Conservation (phyloP, 1,140 invertebrate species). For the Steinernema khuongi region DNA sequence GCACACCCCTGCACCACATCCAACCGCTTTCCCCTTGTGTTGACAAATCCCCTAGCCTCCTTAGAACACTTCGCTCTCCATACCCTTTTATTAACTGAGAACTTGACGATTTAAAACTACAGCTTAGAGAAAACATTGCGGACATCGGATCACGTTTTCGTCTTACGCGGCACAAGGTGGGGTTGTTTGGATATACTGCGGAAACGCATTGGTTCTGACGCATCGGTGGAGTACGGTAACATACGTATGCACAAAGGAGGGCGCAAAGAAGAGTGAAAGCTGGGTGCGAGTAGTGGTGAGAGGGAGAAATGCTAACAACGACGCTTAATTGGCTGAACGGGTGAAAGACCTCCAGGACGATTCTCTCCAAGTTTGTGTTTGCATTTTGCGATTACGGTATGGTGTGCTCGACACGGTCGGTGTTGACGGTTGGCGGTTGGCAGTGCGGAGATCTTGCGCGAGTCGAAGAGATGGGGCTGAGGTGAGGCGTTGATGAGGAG, state of each 20-base stretch:
- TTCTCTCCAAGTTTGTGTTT: not conserved
- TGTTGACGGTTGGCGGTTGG: not conserved
- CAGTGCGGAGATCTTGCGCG: slow-evolving; percentile 14
- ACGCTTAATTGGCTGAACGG: not conserved
- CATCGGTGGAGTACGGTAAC: not conserved
- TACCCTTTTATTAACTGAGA: not conserved
- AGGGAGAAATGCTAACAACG: not conserved
- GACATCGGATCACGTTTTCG: not conserved
- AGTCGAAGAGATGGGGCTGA: not conserved
- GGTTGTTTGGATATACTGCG: slow-evolving; percentile 15
- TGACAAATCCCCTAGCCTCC: too few species aligned
- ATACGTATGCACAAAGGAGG: too few species aligned
- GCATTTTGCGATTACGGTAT: not conserved
- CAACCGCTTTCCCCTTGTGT: too few species aligned
- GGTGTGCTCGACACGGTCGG: not conserved
- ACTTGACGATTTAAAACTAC: not conserved
- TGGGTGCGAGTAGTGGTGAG: not conserved
- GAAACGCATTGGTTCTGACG: not conserved
- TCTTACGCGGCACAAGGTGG: not conserved
- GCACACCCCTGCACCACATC: too few species aligned
- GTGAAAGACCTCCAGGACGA: slow-evolving; percentile 11
- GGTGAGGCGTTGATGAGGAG: not conserved
- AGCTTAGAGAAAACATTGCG: not conserved
- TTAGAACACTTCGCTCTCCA: too few species aligned
- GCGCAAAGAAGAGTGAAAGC: not conserved